A percentile compares a stretch with the other conserved stretches of the same genome.
Conservation (phyloP, 2,113 vertebrate species). For the Tachysurus fulvidraco region DNA sequence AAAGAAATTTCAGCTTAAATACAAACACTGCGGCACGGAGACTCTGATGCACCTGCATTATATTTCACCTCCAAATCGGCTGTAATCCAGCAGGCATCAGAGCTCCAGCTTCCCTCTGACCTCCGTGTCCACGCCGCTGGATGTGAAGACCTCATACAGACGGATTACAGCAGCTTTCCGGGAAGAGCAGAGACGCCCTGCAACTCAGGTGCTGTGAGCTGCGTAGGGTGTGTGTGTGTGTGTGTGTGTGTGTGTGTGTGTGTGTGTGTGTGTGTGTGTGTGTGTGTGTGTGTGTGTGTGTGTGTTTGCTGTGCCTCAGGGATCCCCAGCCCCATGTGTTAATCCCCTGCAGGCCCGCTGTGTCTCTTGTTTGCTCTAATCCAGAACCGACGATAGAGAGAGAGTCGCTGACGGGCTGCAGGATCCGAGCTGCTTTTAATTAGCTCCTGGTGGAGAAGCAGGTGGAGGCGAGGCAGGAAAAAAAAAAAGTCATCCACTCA, state of each 20-base stretch:
- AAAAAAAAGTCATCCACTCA: not conserved
- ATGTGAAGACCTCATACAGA: not conserved
- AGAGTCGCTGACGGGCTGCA: conserved; percentile 3
- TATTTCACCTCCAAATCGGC: not conserved
- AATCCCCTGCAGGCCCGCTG: conserved; percentile 35
- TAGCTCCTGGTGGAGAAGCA: conserved; percentile 38
- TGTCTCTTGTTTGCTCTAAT: conserved; percentile 39
- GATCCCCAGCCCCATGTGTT: conserved; percentile 14
- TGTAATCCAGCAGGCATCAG: not conserved
- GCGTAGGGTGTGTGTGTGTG: conserved; percentile 6
- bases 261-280: not conserved
- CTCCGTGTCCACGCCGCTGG: not conserved
- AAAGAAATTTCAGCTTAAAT: not conserved
- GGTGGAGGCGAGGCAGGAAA: not conserved
- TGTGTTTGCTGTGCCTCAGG: conserved; percentile 3
- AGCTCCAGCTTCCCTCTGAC: not conserved
- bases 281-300: no score
- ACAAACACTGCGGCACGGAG: not conserved
- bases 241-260: no score
- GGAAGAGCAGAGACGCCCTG: conserved; percentile 4
- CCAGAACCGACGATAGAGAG: not conserved
- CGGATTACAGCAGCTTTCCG: conserved; percentile 11
- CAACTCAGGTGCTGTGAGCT: not conserved
- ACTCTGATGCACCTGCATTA: not conserved
- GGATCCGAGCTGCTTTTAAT: conserved; percentile 36